Evolutionary conservation across 2,797 vertebrate species (phyloP).

Genomic region (Lepilemur ruficaudatus): DNA sequence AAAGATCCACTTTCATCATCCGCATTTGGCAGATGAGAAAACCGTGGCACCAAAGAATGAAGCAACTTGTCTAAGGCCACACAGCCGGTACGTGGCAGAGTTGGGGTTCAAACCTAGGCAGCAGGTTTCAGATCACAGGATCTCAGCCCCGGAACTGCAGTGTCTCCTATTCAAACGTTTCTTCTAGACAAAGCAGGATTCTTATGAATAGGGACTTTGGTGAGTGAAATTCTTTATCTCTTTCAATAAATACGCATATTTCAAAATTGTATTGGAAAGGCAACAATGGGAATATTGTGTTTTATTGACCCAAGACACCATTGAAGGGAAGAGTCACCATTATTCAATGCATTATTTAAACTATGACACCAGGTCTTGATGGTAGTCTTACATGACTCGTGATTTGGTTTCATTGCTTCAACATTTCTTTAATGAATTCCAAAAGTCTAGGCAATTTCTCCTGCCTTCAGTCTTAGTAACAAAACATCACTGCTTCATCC

Average conservation of each 20-base stretch:
- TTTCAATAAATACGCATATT: neutral
- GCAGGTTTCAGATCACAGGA: neutral
- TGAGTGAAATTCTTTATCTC: neutral
- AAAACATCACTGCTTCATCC: neutral
- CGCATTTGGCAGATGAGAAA: neutral
- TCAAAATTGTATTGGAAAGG: neutral
- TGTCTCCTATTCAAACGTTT: neutral
- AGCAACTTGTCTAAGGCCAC: neutral
- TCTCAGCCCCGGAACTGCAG: neutral
- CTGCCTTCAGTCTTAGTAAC: neutral
- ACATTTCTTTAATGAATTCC: neutral
- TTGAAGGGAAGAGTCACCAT: neutral
- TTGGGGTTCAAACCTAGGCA: neutral
- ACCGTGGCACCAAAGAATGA: neutral
- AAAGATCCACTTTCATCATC: neutral
- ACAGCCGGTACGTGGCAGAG: neutral
- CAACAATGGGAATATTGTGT: neutral
- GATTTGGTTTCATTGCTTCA: neutral
- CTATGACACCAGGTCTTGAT: neutral
- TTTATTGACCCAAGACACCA: neutral
- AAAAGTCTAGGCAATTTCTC: neutral
- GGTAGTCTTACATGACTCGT: neutral
- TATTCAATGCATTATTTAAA: conserved; percentile 35
- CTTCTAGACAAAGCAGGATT: neutral
- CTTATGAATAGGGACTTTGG: neutral